Base-by-base conservation (phyloP, 2,888 invertebrate species). In the Cerastoderma edule region DNA sequence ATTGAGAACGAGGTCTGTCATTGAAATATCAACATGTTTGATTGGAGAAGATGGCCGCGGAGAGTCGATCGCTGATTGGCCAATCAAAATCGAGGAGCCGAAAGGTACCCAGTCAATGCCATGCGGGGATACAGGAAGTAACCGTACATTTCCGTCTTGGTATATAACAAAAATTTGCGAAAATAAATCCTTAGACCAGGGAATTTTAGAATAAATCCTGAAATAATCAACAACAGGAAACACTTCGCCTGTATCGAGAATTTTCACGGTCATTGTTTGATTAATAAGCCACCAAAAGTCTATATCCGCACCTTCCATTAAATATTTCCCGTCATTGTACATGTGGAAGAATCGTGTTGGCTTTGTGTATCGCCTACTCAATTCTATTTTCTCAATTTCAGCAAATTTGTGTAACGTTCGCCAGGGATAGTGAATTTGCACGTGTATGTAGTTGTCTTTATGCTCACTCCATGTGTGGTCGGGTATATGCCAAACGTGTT, bases 91-190 rank as follows among this genome's bases (percentile, higher is more conserved):
- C n/a, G 83, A 83, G 10, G 85, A 78, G 39, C 88, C 80, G 67
- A 85, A 83, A 33, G 88, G 85, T 39, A 86, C 74, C 80, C 85
- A 79, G 57, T 84, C 80, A 22, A 80, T 69, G 24, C 83, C 84
- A 32, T 76, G 75, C 10, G 80, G 75, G 0, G 84, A 64, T 1
- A 73, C 66, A 0, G 85, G 82, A 13, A 85, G 72, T 1, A 83
- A 54, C 3, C 83, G 71, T 0, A 78, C 57, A 44, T 79, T 82
- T 1, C 86, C 86, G 19, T 84, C 83, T 64, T 82, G 84, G 46
- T 86, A 82, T 30, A 86, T 60, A 19, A 83, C 79, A 35, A 86
- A 80, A 6, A 83, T 65, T 67, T 86, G 84, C 2, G 83, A 77
- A 48, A 74, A 83, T 1, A 53, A 66, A n/a, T 80, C 57, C 4